Evolutionary conservation across 2,797 vertebrate genomes (phyloP), one percentile per base, ranked within the genome.

Genomic region (Cuniculus paca): DNA sequence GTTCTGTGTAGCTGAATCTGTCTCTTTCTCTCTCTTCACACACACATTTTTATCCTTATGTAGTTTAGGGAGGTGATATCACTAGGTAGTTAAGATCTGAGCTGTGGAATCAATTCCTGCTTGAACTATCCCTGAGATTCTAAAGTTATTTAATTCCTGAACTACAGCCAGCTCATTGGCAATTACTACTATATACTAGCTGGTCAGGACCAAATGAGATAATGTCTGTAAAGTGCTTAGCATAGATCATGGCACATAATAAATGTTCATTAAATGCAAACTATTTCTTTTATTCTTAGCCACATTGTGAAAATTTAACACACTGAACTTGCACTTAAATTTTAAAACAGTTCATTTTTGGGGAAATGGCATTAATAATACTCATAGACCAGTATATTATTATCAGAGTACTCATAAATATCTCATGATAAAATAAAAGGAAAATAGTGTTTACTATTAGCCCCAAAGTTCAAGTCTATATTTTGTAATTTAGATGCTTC

Each of bases 251-350:
- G 48, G 42, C 26, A 90, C 2, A 28, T 45, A 63, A 56, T 90
- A 94, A 93, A 68, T 97, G 88, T 45, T 95, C 88, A 88, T 83
- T 93, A 96, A 96, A 90, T 61, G 26, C 16, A 82, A 95, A 52
- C 60, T 63, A 79, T 91, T 93, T 31, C n/a, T 95, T 93, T 88
- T 60, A 93, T 95, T 88, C 83, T 95, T 92, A 78, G 31, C 61
- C 60, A 93, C 63, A n/a, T n/a, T 72, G 56, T 96, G n/a, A 78
- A 94, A 86, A 52, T 93, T 96, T 83, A 92, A 86, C 72, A 24
- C 36, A 36, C 17, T n/a, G 28, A 39, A 88, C 24, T 90, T 90
- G 12, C 70, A 22, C 56, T 97, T 96, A 86, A 78, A 91, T 63
- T 93, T 89, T 95, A 88, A 92, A 78, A 97, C 58, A 34, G 58